Conservation (phyloP, 2,113 vertebrate species). For the Bos taurus region ARS-UCD2.0 NC_037328.1:21792001-21792500, state of each 20-base stretch:
- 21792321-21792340: not conserved
- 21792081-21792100: not conserved
- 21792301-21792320: not conserved
- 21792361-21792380: not conserved
- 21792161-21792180: not conserved
- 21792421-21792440: not conserved
- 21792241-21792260: not conserved
- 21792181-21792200: conserved; percentile 1
- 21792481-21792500: not conserved
- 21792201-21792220: not conserved
- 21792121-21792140: not conserved
- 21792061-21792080: not conserved
- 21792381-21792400: not conserved
- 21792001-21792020: not conserved
- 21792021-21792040: not conserved
- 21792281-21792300: not conserved
- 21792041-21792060: not conserved
- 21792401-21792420: not conserved
- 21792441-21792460: not conserved
- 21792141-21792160: not conserved
- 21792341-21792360: not conserved
- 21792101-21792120: not conserved
- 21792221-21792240: not conserved
- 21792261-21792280: not conserved
- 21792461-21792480: not conserved